These are phyloP conservation scores for Anisognathus igniventris DNA, from an alignment of 2,797 vertebrate genomes.

Conservation along the genomic window DNA sequence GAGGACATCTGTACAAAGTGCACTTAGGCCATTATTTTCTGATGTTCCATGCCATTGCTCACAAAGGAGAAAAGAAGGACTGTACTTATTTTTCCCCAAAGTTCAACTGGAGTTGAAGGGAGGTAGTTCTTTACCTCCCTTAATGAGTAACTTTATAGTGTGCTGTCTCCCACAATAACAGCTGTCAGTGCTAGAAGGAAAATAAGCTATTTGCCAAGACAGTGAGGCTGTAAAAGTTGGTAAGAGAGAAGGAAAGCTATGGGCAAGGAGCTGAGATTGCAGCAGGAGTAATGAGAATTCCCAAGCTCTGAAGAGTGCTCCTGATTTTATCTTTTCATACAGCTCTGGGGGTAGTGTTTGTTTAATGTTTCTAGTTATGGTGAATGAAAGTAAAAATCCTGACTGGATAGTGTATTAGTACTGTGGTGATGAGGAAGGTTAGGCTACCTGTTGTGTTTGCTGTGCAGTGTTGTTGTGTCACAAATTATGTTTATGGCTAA, in stretches of 20 bases:
- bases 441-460: not conserved
- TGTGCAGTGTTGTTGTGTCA: not conserved
- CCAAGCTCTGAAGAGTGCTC: not conserved
- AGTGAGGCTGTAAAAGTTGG: not conserved
- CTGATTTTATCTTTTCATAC: not conserved
- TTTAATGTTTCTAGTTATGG: not conserved
- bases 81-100: not conserved
- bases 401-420: not conserved
- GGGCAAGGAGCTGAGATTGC: not conserved
- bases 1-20: not conserved
- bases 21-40: not conserved
- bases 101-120: slow-evolving; percentile 9
- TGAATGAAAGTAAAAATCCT: not conserved
- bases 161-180: not conserved
- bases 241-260: not conserved
- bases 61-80: not conserved
- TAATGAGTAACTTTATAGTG: not conserved
- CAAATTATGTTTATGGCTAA: not conserved
- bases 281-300: not conserved
- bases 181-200: not conserved
- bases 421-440: not conserved
- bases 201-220: not conserved
- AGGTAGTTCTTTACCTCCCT: not conserved
- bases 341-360: not conserved
- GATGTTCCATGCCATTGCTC: not conserved